These are phyloP conservation scores for Heliconius cydno DNA, from an alignment of 2,888 invertebrate genomes.

Conservation along the genomic window DNA sequence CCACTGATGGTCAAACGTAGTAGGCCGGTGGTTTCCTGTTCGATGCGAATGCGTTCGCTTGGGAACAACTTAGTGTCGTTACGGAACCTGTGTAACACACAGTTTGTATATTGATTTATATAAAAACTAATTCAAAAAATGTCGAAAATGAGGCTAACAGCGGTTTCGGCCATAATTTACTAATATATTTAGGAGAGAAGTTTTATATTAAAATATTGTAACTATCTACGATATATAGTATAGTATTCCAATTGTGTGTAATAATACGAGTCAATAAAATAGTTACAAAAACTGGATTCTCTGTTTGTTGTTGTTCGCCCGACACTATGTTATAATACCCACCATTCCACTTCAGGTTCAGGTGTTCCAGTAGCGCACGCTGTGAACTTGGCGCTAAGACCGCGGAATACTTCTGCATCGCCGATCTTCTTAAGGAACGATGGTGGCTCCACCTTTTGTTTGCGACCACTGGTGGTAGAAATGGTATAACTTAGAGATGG, in stretches of 20 bases:
- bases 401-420: slow-evolving; percentile 92
- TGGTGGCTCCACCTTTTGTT: slow-evolving; percentile 91
- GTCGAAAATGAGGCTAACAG: too few relatives aligned
- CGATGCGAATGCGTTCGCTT: slow-evolving; percentile 91
- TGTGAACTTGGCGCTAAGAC: slow-evolving; percentile 96
- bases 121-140: too few relatives aligned
- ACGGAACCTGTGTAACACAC: slow-evolving; percentile 81
- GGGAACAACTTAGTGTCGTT: slow-evolving; percentile 91
- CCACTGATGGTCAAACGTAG: slow-evolving; percentile 91
- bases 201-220: too few relatives aligned
- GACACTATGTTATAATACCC: slow-evolving; percentile 27
- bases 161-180: too few relatives aligned
- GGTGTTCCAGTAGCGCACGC: slow-evolving; percentile 94
- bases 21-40: slow-evolving; percentile 91
- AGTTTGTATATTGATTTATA: not conserved
- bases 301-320: too few relatives aligned
- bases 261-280: too few relatives aligned
- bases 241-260: too few relatives aligned
- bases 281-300: too few relatives aligned
- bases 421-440: slow-evolving; percentile 95
- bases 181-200: too few relatives aligned
- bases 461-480: slow-evolving; percentile 83
- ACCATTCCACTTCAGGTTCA: slow-evolving; percentile 91
- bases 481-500: too few relatives aligned
- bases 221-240: too few relatives aligned